Evolutionary conservation across 2,113 vertebrate species (phyloP), one percentile per base, ranked within the genome.

Genomic region (Pipa parva): DNA sequence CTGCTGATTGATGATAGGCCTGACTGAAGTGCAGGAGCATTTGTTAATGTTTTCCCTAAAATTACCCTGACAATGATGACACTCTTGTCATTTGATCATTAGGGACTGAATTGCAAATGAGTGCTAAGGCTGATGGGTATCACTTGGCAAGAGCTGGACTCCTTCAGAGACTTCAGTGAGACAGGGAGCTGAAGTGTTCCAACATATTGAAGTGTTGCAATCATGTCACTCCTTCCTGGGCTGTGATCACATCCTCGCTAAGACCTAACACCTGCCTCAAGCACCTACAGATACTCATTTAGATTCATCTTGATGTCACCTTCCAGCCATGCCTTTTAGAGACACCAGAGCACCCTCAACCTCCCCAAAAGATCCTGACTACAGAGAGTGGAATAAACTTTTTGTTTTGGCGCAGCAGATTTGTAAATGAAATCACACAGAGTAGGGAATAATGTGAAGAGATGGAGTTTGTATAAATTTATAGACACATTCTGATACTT

Each of bases 61-160:
- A 57, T 57, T 36, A 61, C 25, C 31, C 22, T n/a, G 8, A 62
- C 18, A 8, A 22, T 2, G 42, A 31, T 18, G 39, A 10, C 39
- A 13, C 26, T 61, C 42, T 48, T 29, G 25, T 31, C 18, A 56
- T 48, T 27, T 29, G 18, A 49, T 61, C 45, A 31, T 49, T 22
- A 49, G 45, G 27, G 59, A 62, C 39, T 62, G 42, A 62, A 49
- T 49, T 49, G 27, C 18, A 22, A 62, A 62, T 49, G 27, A 62
- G 45, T 59, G 33, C 15, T 37, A 57, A 20, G 57, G 57, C 18
- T 49, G 18, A 60, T 29, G 25, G 45, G 45, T 27, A 49, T 11
- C 21, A 17, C 27, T 49, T 49, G 59, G 42, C 59, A 62, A 7
- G 24, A 62, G 59, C 37, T 15, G 27, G 27, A 17, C 56, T 59